Evolutionary conservation across 2,888 invertebrate species (phyloP).

Genomic region (Flexamia atlantica): DNA sequence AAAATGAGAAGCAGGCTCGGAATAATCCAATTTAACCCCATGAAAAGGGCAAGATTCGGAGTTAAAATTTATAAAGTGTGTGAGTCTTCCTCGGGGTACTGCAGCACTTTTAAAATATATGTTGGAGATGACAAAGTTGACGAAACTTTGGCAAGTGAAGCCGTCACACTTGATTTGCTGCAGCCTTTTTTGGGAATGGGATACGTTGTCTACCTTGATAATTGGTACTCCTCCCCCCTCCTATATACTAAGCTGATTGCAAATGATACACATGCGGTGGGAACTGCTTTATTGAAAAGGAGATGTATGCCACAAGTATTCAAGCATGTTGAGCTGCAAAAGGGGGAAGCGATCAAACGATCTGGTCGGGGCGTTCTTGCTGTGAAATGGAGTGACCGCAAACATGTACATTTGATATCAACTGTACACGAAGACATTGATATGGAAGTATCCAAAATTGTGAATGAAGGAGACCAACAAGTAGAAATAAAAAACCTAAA

Average conservation of each 20-base stretch:
- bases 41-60: not conserved
- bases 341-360: too few species aligned
- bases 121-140: not conserved
- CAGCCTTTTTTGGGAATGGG: constrained; percentile 34
- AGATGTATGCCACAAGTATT: constrained; percentile 23
- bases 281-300: constrained; percentile 7
- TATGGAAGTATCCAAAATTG: too few species aligned
- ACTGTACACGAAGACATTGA: constrained; percentile 40
- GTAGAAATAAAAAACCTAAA: too few species aligned
- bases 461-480: too few species aligned
- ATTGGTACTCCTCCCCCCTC: constrained; percentile 48
- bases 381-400: constrained; percentile 45
- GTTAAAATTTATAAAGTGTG: not conserved
- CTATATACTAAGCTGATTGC: not conserved
- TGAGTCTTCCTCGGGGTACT: not conserved
- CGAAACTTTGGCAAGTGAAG: constrained; percentile 47
- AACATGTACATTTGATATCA: constrained; percentile 44
- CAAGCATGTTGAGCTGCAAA: not conserved
- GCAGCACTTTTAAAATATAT: not conserved
- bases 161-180: constrained; percentile 17
- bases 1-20: constrained; percentile 68
- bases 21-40: not conserved
- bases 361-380: constrained; percentile 14
- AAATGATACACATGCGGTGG: constrained; percentile 17
- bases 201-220: constrained; percentile 17